phyloP scores from a whole-genome alignment of 1,140 invertebrate genomes.

The Ganaspis sp. region DNA sequence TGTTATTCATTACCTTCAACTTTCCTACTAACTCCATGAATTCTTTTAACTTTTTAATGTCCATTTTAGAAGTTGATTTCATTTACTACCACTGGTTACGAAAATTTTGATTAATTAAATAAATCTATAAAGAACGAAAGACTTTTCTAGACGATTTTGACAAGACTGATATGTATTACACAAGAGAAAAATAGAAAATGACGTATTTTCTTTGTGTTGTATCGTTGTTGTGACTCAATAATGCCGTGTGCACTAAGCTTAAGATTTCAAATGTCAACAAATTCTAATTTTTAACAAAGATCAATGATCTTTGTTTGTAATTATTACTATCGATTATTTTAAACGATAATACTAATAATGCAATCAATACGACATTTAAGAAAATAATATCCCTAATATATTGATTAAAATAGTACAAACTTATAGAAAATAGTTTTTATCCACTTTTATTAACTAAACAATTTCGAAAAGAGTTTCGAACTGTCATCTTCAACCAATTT shows the following conservation, averaged over 20 bases:
- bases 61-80: constrained; percentile 49
- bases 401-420: neutral
- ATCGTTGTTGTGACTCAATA: no score
- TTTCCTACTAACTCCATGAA: constrained; percentile 80
- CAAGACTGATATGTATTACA: no score
- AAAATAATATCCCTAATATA: neutral
- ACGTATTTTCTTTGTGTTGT: no score
- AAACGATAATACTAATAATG: no score
- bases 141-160: no score
- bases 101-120: neutral
- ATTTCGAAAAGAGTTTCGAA: constrained; percentile 74
- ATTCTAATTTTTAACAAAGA: no score
- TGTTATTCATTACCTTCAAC: constrained; percentile 75
- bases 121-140: neutral
- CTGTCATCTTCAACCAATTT: constrained; percentile 67
- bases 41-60: constrained; percentile 73
- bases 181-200: no score
- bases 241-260: no score
- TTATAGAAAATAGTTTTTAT: constrained; percentile 37
- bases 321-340: no score
- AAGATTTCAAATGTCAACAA: no score
- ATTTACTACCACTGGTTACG: neutral
- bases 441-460: constrained; percentile 68
- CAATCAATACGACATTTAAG: neutral
- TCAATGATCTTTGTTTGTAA: no score